Percentiles rank a stretch among this genome's conserved stretches.
Conservation (phyloP, 2,888 invertebrate genomes). For the Brenthis hecate region DNA sequence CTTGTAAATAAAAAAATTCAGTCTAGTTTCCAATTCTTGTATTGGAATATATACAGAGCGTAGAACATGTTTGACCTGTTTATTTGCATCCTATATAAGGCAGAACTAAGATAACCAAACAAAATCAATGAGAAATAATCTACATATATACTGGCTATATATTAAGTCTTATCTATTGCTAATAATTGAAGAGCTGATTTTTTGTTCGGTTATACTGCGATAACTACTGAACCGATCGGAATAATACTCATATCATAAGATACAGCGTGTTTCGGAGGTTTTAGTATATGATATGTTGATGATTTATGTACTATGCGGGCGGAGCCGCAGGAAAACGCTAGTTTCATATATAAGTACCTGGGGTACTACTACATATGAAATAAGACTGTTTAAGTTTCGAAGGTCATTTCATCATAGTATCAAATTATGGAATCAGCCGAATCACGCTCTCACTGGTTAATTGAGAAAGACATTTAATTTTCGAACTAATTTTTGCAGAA, state of each 20-base stretch:
- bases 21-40: background rate
- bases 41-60: conserved; percentile 8
- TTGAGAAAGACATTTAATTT: conserved; percentile 4
- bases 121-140: background rate
- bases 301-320: no score
- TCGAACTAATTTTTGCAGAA: background rate
- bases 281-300: no score
- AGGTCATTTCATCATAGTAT: background rate
- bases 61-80: conserved; percentile 30
- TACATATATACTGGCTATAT: background rate
- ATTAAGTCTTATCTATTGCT: no score
- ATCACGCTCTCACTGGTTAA: conserved; percentile 2
- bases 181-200: no score
- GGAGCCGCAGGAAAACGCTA: no score
- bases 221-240: no score
- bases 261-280: no score
- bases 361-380: no score
- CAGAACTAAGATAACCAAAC: background rate
- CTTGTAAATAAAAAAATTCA: background rate
- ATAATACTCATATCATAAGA: no score
- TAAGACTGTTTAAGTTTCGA: background rate
- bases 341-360: no score
- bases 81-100: conserved; percentile 18
- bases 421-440: background rate
- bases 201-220: no score